These are phyloP conservation scores for Myiotriccus ornatus DNA, from an alignment of 2,797 vertebrate genomes.

Conservation along the genomic window DNA sequence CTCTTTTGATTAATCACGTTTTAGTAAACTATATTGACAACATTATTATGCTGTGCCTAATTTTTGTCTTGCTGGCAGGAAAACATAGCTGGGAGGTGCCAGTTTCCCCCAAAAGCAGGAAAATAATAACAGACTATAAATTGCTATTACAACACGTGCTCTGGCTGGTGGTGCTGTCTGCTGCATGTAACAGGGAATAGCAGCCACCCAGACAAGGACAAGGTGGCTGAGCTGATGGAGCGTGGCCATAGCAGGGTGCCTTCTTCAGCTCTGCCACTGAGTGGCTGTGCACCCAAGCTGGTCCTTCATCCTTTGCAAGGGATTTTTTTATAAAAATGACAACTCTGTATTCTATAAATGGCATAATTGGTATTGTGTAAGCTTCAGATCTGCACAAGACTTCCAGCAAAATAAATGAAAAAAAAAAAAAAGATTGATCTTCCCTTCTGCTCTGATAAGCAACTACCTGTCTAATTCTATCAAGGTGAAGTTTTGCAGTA, in stretches of 20 bases:
- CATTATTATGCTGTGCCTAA: neutral
- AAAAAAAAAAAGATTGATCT: neutral
- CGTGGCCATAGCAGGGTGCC: neutral
- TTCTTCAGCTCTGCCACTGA: neutral
- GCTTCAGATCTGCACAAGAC: neutral
- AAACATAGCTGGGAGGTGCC: neutral
- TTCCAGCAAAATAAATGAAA: neutral
- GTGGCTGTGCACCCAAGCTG: neutral
- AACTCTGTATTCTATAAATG: neutral
- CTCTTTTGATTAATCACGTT: neutral
- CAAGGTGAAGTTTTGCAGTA: neutral
- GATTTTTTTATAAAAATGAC: neutral
- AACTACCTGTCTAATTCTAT: neutral
- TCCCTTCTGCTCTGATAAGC: neutral
- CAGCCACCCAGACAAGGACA: neutral
- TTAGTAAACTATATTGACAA: conserved; percentile 4
- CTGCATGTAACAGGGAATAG: neutral
- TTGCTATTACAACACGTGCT: neutral
- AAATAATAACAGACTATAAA: neutral
- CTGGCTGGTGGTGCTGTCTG: neutral
- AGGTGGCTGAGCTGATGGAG: neutral
- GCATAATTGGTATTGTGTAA: neutral
- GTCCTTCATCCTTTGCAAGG: neutral
- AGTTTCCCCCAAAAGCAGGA: neutral
- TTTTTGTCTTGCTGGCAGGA: conserved; percentile 5